Percentiles rank a stretch among this genome's conserved stretches.
phyloP scores from a whole-genome alignment of 2,113 vertebrate species.

The Syngnathus floridae region DNA sequence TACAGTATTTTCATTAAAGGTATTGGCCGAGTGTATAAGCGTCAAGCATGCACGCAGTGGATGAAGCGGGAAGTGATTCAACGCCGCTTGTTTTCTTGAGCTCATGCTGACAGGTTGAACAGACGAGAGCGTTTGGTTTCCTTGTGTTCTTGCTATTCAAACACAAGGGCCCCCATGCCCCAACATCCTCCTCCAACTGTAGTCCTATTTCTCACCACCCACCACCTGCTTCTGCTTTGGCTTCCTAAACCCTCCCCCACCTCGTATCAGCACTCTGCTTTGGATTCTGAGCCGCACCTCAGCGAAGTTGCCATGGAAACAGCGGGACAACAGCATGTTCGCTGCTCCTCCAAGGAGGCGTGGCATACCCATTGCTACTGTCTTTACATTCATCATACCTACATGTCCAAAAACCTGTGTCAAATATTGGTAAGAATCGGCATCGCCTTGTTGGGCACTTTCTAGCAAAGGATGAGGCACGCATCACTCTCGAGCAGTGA shows the following conservation, averaged over 20 bases:
- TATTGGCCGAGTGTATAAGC: neutral
- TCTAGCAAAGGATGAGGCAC: neutral
- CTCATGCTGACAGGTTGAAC: constrained; percentile 28
- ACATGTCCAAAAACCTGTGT: constrained; percentile 5
- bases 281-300: constrained; percentile 65
- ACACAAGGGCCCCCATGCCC: constrained; percentile 16
- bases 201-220: constrained; percentile 32
- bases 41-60: neutral
- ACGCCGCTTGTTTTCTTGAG: constrained; percentile 10
- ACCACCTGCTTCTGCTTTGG: constrained; percentile 48
- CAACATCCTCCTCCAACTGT: constrained; percentile 31
- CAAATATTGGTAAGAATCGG: neutral
- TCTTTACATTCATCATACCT: constrained; percentile 20
- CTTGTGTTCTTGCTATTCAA: constrained; percentile 23
- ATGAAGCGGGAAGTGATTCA: constrained; percentile 10
- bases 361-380: constrained; percentile 36
- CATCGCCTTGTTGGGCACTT: neutral
- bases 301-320: constrained; percentile 82
- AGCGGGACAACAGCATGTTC: constrained; percentile 75
- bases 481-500: neutral
- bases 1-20: neutral
- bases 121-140: constrained; percentile 14
- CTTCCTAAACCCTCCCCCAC: constrained; percentile 38
- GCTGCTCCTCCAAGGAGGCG: constrained; percentile 40
- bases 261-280: constrained; percentile 59